Conservation (phyloP, 2,113 vertebrate genomes). For the Calidris pygmaea region DNA sequence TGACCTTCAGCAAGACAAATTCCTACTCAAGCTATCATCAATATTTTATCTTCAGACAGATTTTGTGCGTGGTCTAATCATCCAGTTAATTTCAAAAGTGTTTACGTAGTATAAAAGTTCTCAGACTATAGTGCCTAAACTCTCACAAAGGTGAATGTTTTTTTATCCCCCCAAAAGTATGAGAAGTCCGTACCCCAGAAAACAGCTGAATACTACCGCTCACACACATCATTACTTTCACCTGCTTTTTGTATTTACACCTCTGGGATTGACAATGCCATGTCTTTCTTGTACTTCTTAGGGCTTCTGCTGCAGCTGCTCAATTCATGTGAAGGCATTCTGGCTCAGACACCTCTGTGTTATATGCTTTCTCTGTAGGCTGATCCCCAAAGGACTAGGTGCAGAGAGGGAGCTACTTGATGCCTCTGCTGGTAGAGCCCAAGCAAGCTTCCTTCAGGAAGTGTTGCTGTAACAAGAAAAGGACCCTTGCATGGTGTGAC, state of each 20-base stretch:
- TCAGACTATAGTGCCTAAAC: background rate
- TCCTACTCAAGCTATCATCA: background rate
- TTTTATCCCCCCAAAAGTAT: background rate
- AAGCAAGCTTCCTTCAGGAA: background rate
- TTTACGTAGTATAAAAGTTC: background rate
- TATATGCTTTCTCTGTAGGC: background rate
- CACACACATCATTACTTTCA: background rate
- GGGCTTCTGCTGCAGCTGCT: background rate
- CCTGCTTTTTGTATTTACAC: background rate
- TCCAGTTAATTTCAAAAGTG: background rate
- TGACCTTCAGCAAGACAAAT: background rate
- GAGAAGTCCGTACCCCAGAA: background rate
- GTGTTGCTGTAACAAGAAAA: background rate
- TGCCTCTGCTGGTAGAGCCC: background rate
- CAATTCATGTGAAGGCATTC: background rate
- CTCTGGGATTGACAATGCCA: rapidly evolving
- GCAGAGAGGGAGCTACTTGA: background rate
- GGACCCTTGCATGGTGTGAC: rapidly evolving
- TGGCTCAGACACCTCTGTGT: background rate
- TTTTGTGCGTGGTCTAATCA: background rate
- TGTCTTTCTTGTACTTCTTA: background rate
- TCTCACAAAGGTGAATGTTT: background rate
- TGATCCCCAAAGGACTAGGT: background rate
- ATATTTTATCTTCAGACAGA: background rate
- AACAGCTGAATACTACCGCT: background rate